Percentiles rank a stretch among this genome's conserved stretches.
Evolutionary conservation across 2,113 vertebrate genomes (phyloP).

Genomic region (Anseranas semipalmata): DNA sequence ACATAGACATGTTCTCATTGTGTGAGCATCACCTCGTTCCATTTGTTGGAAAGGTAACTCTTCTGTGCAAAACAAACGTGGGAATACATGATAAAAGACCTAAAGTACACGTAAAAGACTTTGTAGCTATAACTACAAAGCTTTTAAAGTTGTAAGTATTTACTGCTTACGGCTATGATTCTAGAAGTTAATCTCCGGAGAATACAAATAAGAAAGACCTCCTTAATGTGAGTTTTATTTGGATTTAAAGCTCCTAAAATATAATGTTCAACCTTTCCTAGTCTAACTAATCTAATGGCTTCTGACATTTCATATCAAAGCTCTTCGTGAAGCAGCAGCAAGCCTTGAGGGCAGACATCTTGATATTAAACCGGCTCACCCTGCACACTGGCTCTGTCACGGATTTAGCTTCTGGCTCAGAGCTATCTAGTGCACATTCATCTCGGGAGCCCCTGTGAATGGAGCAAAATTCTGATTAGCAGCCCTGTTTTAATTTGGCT

Average conservation of each 20-base stretch:
- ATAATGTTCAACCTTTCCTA: slow-evolving; percentile 70
- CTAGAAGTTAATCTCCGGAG: background rate
- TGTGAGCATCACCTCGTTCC: slow-evolving; percentile 98
- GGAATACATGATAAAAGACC: background rate
- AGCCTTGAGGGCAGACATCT: slow-evolving; percentile 44
- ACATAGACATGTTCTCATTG: slow-evolving; percentile 99
- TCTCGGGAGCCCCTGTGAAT: background rate
- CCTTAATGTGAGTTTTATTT: slow-evolving; percentile 42
- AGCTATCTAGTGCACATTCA: background rate
- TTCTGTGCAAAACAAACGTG: background rate
- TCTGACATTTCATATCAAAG: slow-evolving; percentile 85
- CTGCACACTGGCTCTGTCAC: slow-evolving; percentile 3
- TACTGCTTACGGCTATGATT: background rate
- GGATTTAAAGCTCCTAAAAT: slow-evolving; percentile 22
- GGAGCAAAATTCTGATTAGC: slow-evolving; percentile 1
- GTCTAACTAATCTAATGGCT: slow-evolving; percentile 77
- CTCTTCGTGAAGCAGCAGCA: slow-evolving; percentile 22
- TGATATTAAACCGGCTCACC: slow-evolving; percentile 64
- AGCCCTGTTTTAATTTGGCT: background rate
- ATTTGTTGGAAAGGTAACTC: slow-evolving; percentile 92
- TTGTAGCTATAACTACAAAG: slow-evolving; percentile 9
- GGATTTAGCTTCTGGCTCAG: slow-evolving; percentile 40
- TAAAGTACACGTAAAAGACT: background rate
- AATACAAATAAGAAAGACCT: slow-evolving; percentile 39
- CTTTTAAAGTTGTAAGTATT: slow-evolving; percentile 19